These are phyloP conservation scores for Pyrgus malvae DNA, from an alignment of 2,888 invertebrate genomes.

Conservation along the genomic window DNA sequence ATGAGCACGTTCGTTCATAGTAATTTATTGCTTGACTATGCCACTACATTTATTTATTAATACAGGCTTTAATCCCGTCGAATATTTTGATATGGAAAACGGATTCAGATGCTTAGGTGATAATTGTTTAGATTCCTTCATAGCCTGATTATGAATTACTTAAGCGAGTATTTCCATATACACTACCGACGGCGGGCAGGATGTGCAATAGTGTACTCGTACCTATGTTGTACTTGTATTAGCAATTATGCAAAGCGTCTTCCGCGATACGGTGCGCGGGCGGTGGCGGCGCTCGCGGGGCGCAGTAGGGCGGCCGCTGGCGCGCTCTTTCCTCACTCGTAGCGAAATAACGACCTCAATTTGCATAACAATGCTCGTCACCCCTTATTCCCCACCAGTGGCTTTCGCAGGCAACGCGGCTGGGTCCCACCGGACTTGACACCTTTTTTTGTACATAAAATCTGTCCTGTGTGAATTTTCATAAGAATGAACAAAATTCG, in stretches of 20 bases:
- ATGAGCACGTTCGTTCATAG: too few relatives aligned
- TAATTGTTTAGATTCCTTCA: too few relatives aligned
- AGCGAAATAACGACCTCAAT: conserved; percentile 81
- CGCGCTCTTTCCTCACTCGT: conserved; percentile 80
- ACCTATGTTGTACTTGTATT: conserved; percentile 67
- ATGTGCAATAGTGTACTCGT: conserved; percentile 41
- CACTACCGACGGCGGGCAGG: too few relatives aligned
- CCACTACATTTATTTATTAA: too few relatives aligned
- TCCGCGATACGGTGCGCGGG: conserved; percentile 67
- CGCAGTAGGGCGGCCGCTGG: conserved; percentile 62
- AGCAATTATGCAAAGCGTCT: conserved; percentile 80
- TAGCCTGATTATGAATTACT: too few relatives aligned
- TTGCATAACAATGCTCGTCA: conserved; percentile 81
- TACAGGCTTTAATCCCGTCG: too few relatives aligned
- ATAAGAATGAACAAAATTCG: conserved; percentile 43
- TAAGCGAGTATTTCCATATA: too few relatives aligned
- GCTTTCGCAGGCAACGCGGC: conserved; percentile 70
- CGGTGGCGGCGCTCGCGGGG: conserved; percentile 51
- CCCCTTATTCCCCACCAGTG: conserved; percentile 76
- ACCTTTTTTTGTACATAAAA: conserved; percentile 65
- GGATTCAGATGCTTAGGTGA: too few relatives aligned
- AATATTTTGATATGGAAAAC: too few relatives aligned
- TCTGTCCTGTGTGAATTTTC: conserved; percentile 49
- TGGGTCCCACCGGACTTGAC: conserved; percentile 68
- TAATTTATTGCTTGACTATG: too few relatives aligned